These are phyloP conservation scores for Gouania willdenowi DNA, from an alignment of 2,797 vertebrate genomes.

Conservation along the genomic window DNA sequence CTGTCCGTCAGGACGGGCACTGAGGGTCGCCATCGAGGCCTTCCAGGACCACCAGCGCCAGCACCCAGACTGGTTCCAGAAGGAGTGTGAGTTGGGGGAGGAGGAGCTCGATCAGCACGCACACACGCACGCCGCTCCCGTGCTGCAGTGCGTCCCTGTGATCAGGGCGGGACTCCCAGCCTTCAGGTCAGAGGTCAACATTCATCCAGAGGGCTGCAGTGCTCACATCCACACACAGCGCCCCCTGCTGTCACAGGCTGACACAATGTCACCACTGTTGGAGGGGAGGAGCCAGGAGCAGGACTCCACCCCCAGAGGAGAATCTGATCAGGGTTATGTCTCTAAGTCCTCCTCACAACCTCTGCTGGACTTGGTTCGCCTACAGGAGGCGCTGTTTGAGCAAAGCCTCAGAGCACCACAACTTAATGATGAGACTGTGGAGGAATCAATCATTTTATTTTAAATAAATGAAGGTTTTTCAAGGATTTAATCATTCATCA, in stretches of 20 bases:
- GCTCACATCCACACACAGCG: slow-evolving; percentile 39
- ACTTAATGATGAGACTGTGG: no score
- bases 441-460: no score
- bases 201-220: slow-evolving; percentile 7
- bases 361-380: slow-evolving; percentile 68
- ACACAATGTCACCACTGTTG: slow-evolving; percentile 48
- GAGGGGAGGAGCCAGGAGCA: not conserved
- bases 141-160: slow-evolving; percentile 49
- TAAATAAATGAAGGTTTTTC: no score
- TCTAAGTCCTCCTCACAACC: slow-evolving; percentile 79
- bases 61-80: slow-evolving; percentile 86
- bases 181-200: slow-evolving; percentile 29
- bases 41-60: slow-evolving; percentile 81
- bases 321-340: slow-evolving; percentile 90
- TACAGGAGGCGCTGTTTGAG: slow-evolving; percentile 72
- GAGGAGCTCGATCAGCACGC: slow-evolving; percentile 58
- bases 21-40: slow-evolving; percentile 77
- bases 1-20: slow-evolving; percentile 75
- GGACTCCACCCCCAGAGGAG: slow-evolving; percentile 65
- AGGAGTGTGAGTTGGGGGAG: slow-evolving; percentile 63
- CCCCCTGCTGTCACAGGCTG: slow-evolving; percentile 38
- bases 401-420: slow-evolving; percentile 15
- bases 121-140: slow-evolving; percentile 12
- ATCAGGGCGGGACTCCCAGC: slow-evolving; percentile 39
- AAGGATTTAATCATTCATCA: no score